Percentiles rank a stretch among this genome's conserved stretches.
Conservation (phyloP, 2,113 vertebrate species). For the Cavia aperea region DNA sequence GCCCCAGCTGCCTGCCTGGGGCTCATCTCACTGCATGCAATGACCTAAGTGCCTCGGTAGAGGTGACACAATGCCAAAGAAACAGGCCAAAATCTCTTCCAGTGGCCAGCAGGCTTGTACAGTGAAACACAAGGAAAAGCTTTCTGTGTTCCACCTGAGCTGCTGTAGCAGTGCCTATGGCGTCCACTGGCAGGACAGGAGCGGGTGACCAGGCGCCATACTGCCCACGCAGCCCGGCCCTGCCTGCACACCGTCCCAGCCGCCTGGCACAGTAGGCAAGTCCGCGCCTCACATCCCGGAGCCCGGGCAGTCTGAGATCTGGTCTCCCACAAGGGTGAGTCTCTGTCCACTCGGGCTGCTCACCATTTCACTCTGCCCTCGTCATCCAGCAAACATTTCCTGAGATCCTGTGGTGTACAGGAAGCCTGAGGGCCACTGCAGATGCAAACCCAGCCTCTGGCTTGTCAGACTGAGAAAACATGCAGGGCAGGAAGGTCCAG, state of each 20-base stretch:
- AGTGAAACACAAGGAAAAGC: conserved; percentile 12
- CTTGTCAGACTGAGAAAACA: no score
- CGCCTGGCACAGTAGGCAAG: rapidly evolving
- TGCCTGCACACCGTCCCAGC: background rate
- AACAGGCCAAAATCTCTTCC: conserved; percentile 71
- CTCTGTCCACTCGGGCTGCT: background rate
- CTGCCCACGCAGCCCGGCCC: no score
- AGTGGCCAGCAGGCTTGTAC: conserved; percentile 61
- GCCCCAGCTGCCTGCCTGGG: conserved; percentile 70
- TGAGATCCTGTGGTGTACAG: background rate
- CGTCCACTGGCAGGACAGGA: conserved; percentile 53
- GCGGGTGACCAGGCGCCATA: background rate
- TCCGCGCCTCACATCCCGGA: rapidly evolving
- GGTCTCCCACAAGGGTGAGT: background rate
- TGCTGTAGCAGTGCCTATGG: conserved; percentile 57
- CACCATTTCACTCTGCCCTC: rapidly evolving
- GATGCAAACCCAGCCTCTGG: background rate
- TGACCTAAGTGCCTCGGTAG: conserved; percentile 73
- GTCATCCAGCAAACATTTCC: rapidly evolving
- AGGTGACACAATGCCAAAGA: conserved; percentile 69
- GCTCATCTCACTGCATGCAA: conserved; percentile 74
- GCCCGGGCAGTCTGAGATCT: background rate
- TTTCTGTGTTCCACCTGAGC: conserved; percentile 65
- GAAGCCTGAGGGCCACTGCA: rapidly evolving
- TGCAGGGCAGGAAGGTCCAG: background rate